phyloP scores from a whole-genome alignment of 2,888 invertebrate species.

The Metacarcinus magister region DNA sequence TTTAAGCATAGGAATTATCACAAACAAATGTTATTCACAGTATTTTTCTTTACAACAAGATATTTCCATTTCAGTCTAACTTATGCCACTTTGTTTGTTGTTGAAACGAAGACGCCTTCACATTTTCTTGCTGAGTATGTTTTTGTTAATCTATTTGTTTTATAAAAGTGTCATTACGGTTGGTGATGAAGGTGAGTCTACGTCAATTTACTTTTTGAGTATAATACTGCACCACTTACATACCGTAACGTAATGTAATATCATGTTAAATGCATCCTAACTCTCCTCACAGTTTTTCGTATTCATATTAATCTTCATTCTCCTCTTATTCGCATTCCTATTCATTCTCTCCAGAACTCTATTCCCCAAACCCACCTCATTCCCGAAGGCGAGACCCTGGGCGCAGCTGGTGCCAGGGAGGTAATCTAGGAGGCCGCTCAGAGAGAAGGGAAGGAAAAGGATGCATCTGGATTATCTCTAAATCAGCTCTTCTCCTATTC shows the following conservation, averaged over 20 bases:
- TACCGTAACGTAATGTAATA: background rate
- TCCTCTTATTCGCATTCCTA: conserved; percentile 47
- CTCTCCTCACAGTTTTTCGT: background rate
- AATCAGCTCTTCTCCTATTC: conserved; percentile 34
- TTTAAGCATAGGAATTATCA: background rate
- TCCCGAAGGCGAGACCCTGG: conserved; percentile 43
- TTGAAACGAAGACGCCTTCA: background rate
- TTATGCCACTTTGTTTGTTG: background rate
- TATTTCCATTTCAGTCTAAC: background rate
- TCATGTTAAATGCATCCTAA: background rate
- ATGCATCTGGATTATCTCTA: conserved; percentile 5
- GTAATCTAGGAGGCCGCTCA: conserved; percentile 19
- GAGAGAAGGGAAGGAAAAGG: background rate
- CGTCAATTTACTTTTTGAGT: background rate
- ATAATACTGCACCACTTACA: background rate
- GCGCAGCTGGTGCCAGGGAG: conserved; percentile 30
- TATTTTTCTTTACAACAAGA: background rate
- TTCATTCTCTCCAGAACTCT: background rate
- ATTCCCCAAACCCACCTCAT: background rate
- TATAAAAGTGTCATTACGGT: background rate
- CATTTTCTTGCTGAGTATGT: background rate
- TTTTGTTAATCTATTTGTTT: background rate
- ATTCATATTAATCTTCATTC: background rate
- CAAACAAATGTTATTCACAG: background rate
- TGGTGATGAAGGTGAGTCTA: background rate